Evolutionary conservation across 2,888 invertebrate species (phyloP).

Genomic region (Phalera bucephala): DNA sequence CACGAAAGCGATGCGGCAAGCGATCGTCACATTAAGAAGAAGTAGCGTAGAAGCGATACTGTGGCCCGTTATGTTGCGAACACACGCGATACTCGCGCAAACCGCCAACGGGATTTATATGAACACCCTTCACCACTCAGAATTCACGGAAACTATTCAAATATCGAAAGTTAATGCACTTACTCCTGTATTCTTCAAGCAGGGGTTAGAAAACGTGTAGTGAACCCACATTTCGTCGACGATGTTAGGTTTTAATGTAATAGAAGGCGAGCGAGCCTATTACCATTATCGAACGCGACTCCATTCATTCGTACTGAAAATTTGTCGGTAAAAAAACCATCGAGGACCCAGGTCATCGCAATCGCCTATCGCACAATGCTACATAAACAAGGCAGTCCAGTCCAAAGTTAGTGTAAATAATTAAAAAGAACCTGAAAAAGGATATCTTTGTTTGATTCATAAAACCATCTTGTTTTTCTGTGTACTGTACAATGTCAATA

Average conservation of each 20-base stretch:
- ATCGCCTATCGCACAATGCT: no score
- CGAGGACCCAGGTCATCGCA: no score
- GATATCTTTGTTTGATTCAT: conserved; percentile 11
- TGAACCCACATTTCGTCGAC: no score
- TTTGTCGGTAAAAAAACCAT: no score
- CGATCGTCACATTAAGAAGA: conserved; percentile 20
- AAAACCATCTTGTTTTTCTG: conserved; percentile 15
- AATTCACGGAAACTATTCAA: conserved; percentile 13
- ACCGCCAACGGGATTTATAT: conserved; percentile 42
- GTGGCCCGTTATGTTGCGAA: conserved; percentile 51
- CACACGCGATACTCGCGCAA: conserved; percentile 51
- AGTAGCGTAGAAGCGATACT: conserved; percentile 28
- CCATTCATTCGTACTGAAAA: no score
- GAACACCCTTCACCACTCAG: conserved; percentile 16
- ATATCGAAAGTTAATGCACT: no score
- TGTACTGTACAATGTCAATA: conserved; percentile 6
- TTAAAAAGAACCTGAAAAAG: conserved; percentile 14
- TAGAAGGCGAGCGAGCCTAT: no score
- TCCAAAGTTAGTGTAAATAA: conserved; percentile 8
- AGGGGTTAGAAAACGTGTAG: no score
- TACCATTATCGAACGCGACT: no score
- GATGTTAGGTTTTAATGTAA: no score
- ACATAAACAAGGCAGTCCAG: no score
- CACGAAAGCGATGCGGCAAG: conserved; percentile 33
- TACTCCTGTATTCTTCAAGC: no score